Evolutionary conservation across 2,113 vertebrate species (phyloP).

Genomic region (Dromaius novaehollandiae): DNA sequence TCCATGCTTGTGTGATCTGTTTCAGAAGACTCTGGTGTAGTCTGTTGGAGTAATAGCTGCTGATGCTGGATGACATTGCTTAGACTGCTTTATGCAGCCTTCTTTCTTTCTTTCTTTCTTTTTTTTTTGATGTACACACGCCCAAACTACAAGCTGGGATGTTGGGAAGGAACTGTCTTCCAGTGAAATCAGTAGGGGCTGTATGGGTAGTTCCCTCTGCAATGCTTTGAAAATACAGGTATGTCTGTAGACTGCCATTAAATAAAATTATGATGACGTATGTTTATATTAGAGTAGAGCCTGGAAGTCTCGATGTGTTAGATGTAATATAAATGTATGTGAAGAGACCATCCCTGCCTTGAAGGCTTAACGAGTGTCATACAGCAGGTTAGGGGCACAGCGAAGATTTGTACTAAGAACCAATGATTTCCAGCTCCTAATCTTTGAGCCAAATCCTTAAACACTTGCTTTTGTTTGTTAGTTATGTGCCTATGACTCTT

Average conservation of each 20-base stretch:
- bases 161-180: neutral
- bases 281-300: slow-evolving; percentile 11
- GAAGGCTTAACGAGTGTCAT: neutral
- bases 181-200: slow-evolving; percentile 9
- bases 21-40: neutral
- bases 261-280: neutral
- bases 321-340: neutral
- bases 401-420: neutral
- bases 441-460: neutral
- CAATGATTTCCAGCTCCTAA: neutral
- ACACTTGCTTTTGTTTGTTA: neutral
- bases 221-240: neutral
- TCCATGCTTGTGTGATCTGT: neutral
- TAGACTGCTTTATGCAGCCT: neutral
- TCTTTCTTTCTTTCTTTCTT: neutral
- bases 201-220: neutral
- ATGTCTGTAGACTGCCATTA: slow-evolving; percentile 18
- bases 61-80: neutral
- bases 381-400: neutral
- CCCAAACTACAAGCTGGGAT: neutral
- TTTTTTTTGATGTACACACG: neutral
- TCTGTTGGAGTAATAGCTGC: slow-evolving; percentile 6
- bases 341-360: slow-evolving; percentile 3
- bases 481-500: neutral
- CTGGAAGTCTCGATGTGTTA: slow-evolving; percentile 10